A percentile compares a stretch with the other conserved stretches of the same genome.
Evolutionary conservation across 1,140 invertebrate species (phyloP).

Genomic region (Chrysomallon squamiferum): DNA sequence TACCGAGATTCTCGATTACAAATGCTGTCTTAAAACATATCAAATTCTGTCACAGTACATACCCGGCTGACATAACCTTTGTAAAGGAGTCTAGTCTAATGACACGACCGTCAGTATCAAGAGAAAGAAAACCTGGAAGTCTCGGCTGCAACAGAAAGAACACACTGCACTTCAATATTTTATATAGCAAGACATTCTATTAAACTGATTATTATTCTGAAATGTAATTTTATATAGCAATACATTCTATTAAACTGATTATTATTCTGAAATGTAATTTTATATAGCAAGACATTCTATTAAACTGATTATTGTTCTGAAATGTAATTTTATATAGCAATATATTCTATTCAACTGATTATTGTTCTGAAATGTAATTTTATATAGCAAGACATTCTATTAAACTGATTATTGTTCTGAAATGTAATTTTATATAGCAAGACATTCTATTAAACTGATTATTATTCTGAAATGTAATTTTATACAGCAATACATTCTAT

Average conservation of each 20-base stretch:
- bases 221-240: background rate
- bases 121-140: conserved; percentile 73
- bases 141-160: conserved; percentile 62
- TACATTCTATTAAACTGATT: background rate
- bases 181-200: background rate
- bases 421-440: too few relatives aligned
- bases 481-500: too few relatives aligned
- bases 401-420: too few relatives aligned
- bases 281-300: background rate
- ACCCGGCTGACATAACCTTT: conserved; percentile 70
- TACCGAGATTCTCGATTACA: too few relatives aligned
- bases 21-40: conserved; percentile 2
- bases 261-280: background rate
- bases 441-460: too few relatives aligned
- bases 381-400: too few relatives aligned
- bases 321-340: background rate
- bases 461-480: too few relatives aligned
- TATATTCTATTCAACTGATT: too few relatives aligned
- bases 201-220: background rate
- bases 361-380: too few relatives aligned
- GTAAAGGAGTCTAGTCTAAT: conserved; percentile 80
- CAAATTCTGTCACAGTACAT: background rate
- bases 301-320: background rate
- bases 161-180: too few relatives aligned
- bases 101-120: conserved; percentile 65